Conservation (phyloP, 2,113 vertebrate genomes). For the Lasiurus borealis region DNA sequence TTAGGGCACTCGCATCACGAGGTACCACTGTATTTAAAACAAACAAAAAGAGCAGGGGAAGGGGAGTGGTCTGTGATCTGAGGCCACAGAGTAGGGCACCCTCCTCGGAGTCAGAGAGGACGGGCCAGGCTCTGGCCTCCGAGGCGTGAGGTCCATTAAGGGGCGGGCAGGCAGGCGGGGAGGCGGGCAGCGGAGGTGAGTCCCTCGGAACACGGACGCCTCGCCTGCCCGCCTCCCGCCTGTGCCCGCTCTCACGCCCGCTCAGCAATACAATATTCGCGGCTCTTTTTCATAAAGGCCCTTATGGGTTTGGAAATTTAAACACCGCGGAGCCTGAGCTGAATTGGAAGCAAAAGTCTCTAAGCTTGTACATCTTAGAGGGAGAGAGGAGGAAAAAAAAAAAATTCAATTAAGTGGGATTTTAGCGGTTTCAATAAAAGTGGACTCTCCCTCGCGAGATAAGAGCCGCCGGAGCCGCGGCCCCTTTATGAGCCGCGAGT, state of each 20-base stretch:
- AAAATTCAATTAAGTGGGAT: slow-evolving; percentile 99
- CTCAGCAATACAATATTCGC: slow-evolving; percentile 92
- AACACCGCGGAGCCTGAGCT: slow-evolving; percentile 91
- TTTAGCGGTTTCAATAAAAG: slow-evolving; percentile 99
- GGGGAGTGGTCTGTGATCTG: background rate
- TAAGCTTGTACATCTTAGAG: slow-evolving; percentile 96
- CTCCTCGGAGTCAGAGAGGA: too few relatives aligned
- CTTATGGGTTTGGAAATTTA: slow-evolving; percentile 95
- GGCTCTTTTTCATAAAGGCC: slow-evolving; percentile 93
- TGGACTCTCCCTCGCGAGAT: slow-evolving; percentile 96
- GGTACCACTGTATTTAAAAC: too few relatives aligned
- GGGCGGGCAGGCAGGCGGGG: slow-evolving; percentile 69
- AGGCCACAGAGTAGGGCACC: background rate
- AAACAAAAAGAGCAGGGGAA: too few relatives aligned
- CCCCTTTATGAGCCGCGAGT: slow-evolving; percentile 89
- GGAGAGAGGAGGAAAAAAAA: slow-evolving; percentile 84
- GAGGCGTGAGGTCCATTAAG: slow-evolving; percentile 58
- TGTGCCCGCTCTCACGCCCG: background rate
- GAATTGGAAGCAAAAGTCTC: slow-evolving; percentile 98
- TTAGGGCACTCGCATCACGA: too few relatives aligned
- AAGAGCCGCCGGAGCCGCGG: slow-evolving; percentile 91
- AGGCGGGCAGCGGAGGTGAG: slow-evolving; percentile 81
- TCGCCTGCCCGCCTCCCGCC: slow-evolving; percentile 79
- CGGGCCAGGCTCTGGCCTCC: accelerated
- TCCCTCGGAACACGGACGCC: slow-evolving; percentile 81